Conservation (phyloP, 2,797 vertebrate species). For the Oreochromis grahami region DNA sequence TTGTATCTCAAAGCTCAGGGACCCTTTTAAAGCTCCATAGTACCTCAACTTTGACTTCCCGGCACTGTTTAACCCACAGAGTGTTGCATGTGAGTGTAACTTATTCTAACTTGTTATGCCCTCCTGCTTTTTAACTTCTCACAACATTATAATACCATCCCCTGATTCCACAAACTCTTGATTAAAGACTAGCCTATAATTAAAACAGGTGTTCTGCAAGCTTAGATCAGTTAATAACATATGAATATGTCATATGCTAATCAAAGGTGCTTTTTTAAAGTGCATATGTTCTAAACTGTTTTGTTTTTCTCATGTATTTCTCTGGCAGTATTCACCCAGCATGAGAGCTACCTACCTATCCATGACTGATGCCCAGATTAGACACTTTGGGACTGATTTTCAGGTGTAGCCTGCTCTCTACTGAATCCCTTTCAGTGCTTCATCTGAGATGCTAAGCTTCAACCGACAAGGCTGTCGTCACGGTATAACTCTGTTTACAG, state of each 20-base stretch:
- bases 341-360: slow-evolving; percentile 95
- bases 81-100: slow-evolving; percentile 44
- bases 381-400: slow-evolving; percentile 82
- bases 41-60: slow-evolving; percentile 32
- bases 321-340: slow-evolving; percentile 90
- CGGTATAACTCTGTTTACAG: slow-evolving; percentile 44
- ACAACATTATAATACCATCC: not conserved
- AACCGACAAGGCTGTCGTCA: slow-evolving; percentile 20
- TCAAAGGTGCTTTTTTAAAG: not conserved
- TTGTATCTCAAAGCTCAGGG: not conserved
- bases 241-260: not conserved
- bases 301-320: not conserved
- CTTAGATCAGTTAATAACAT: not conserved
- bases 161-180: not conserved
- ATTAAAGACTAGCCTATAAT: slow-evolving; percentile 4
- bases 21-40: not conserved
- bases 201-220: not conserved
- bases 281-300: slow-evolving; percentile 1
- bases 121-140: not conserved
- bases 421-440: slow-evolving; percentile 13
- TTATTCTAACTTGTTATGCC: not conserved
- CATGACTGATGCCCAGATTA: slow-evolving; percentile 85
- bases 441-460: slow-evolving; percentile 23
- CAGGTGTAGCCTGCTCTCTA: slow-evolving; percentile 73
- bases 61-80: slow-evolving; percentile 19